Base-by-base conservation (phyloP, 2,797 vertebrate genomes). In the Neoniphon sammara region DNA sequence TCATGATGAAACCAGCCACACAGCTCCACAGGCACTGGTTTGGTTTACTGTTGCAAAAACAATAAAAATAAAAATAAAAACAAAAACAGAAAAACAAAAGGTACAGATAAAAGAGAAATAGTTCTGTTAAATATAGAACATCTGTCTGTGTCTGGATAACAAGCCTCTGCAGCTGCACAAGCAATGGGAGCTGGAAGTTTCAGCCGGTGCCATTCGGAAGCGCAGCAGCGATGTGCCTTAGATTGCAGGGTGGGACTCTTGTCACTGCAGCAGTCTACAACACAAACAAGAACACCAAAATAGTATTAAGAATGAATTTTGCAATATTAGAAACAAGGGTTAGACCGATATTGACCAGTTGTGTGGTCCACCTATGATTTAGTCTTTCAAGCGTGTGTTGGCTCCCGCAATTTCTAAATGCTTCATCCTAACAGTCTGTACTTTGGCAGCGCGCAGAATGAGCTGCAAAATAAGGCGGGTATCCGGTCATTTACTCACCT, bases 211-310 rank as follows among this genome's bases (percentile, higher is more conserved):
- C 4, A 20, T 34, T 39, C 14, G n/a, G 34, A 10, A 27, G 64
- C 1, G 31, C 15, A 27, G 64, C 50, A 42, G 31, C 15, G n/a
- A 12, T 10, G 27, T 46, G 31, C 20, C 47, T 36, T 20, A 53
- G 54, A 62, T 20, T 0, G 4, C 5, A 0, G 34, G 21, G 57
- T 34, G 31, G 31, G 42, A 30, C 47, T 50, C 31, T 15, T 50
- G 2, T 30, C 15, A 55, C 58, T 31, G 65, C 66, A 70, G 76
- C 70, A 67, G 52, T 62, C 80, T 89, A 7, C 47, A 71, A 81
- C 23, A 81, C 25, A 76, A 67, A 73, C 65, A 0, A 7, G 5
- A 47, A 56, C 47, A 53, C 12, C 31, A 30, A 65, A 65, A 23
- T 25, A 23, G 46, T 21, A 44, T 21, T n/a, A 23, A 23, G 5